Evolutionary conservation across 2,797 vertebrate species (phyloP), one percentile per base, ranked within the genome.

Genomic region (Syndactyla subalaris): DNA sequence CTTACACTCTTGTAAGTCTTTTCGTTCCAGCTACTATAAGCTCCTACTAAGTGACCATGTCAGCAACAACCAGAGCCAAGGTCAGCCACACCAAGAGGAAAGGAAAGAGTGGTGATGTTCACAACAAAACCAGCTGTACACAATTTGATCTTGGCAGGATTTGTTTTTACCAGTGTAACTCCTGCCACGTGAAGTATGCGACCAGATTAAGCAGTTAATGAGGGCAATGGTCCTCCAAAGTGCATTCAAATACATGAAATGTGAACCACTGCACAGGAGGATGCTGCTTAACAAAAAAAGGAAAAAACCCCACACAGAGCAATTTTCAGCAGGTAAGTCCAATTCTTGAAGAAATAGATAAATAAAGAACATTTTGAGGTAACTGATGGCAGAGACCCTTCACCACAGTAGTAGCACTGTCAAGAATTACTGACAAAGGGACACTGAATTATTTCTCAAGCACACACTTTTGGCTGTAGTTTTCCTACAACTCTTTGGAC

Each of bases 1-100:
- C 30, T 59, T 66, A 82, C 14, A 32, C 14, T 27, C 18, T 41
- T 55, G 12, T 22, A 62, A 73, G 21, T 13, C 21, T 77, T 71
- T 75, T 76, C 48, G 38, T 74, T 82, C 81, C 41, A 81, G 73
- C 68, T 80, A 43, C 43, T 71, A 14, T 22, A 55, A 79, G 26
- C 88, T 93, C 52, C 39, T 84, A 29, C 24, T 51, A 51, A 59
- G 34, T 91, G 71, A 89, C 55, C 14, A 16, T 7, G 29, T 77
- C 77, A 43, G 32, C 21, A 75, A 34, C 55, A 71, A 20, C 39
- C 22, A n/a, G 38, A 57, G 39, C 29, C n/a, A 46, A 83, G 73
- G 45, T 77, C 29, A 68, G 43, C 29, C 43, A 34, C 0, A 0
- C 4, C 29, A 29, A 49, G 2, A 1, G 1, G 8, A 22, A 58